These are phyloP conservation scores for Heteromyza rotundicornis DNA, from an alignment of 2,888 invertebrate species.

Conservation along the genomic window DNA sequence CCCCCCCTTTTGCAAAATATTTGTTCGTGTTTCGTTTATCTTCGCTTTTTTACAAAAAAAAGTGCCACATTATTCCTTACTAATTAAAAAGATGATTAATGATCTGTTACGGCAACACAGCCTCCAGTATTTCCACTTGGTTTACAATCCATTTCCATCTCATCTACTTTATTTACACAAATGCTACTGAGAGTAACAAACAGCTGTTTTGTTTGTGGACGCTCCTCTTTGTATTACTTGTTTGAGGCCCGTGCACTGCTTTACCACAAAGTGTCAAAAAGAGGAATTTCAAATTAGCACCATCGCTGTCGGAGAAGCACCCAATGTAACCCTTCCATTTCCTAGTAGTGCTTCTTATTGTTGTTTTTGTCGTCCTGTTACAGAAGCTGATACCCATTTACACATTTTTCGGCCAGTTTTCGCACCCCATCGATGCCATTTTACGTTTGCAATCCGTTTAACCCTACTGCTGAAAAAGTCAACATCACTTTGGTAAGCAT, in stretches of 20 bases:
- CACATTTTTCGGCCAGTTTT: not conserved
- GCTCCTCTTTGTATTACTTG: no score
- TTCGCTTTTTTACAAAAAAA: no score
- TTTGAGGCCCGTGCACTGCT: not conserved
- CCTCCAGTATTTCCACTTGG: not conserved
- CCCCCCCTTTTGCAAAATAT: no score
- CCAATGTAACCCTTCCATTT: not conserved
- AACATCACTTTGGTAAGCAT: slow-evolving; percentile 1
- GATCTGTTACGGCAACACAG: not conserved
- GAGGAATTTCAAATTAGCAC: no score
- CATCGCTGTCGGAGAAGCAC: not conserved
- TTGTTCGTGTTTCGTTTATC: no score
- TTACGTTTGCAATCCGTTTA: not conserved
- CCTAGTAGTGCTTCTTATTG: not conserved
- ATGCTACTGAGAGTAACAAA: slow-evolving; percentile 2
- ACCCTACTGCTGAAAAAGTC: not conserved
- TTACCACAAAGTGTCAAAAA: not conserved
- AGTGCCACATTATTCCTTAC: no score
- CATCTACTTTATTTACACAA: not conserved
- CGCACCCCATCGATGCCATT: not conserved
- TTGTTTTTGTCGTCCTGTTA: not conserved
- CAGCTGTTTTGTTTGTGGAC: not conserved
- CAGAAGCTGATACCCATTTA: not conserved
- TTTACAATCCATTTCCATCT: no score
- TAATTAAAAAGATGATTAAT: no score